These are phyloP conservation scores for Anisognathus igniventris DNA, from an alignment of 2,797 vertebrate species.

Conservation along the genomic window DNA sequence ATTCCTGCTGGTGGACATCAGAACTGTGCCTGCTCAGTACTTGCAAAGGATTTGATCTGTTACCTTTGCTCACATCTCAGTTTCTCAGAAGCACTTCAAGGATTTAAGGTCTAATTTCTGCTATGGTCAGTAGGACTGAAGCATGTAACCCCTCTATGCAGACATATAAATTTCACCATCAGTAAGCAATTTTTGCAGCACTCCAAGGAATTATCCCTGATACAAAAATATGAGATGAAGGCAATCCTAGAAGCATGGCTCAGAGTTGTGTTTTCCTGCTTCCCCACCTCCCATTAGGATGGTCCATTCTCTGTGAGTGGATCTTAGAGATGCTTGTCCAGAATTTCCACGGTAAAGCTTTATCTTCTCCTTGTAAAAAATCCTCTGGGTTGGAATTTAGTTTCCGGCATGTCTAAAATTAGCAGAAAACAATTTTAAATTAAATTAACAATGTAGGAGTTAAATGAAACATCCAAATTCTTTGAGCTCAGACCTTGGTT, in stretches of 20 bases:
- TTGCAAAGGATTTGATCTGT: neutral
- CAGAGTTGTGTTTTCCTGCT: neutral
- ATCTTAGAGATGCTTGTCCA: neutral
- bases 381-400: neutral
- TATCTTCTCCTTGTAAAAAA: constrained; percentile 11
- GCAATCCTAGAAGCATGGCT: neutral
- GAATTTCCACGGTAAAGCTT: neutral
- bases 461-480: neutral
- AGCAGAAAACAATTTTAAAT: neutral
- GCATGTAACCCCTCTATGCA: neutral
- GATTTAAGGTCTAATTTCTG: neutral
- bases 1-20: neutral
- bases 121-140: neutral
- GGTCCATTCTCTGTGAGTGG: neutral
- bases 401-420: neutral
- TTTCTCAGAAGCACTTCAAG: neutral
- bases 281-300: neutral
- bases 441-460: neutral
- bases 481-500: neutral
- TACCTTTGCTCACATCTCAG: neutral
- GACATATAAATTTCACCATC: neutral
- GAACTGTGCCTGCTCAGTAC: neutral
- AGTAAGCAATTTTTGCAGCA: neutral
- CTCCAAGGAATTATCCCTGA: neutral
- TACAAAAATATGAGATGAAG: neutral